Percentiles rank a stretch among this genome's conserved stretches.
Evolutionary conservation across 1,140 invertebrate genomes (phyloP).

Genomic region (Planococcus citri): DNA sequence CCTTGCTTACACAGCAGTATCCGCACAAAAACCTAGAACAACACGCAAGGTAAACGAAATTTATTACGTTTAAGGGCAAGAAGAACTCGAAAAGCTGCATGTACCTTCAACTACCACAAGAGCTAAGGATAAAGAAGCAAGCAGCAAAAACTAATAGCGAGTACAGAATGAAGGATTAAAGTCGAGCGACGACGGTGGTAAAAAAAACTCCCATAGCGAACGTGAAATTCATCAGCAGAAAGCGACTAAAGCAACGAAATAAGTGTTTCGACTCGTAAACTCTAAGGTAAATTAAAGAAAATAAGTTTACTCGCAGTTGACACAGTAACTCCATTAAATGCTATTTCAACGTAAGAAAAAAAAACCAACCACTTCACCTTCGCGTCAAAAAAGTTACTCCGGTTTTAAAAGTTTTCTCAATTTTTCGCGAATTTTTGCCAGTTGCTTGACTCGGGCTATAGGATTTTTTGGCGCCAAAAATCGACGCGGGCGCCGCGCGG

Average conservation of each 20-base stretch:
- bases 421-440: too few relatives aligned
- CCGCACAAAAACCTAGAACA: too few relatives aligned
- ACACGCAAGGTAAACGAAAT: too few relatives aligned
- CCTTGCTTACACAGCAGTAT: too few relatives aligned
- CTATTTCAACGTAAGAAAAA: background rate
- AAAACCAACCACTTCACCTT: too few relatives aligned
- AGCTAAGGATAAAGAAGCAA: background rate
- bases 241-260: background rate
- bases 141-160: background rate
- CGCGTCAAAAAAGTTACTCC: too few relatives aligned
- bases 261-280: background rate
- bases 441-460: too few relatives aligned
- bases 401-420: too few relatives aligned
- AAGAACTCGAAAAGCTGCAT: too few relatives aligned
- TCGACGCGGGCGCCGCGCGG: background rate
- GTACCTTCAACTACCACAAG: too few relatives aligned
- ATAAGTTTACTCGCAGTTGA: slow-evolving; percentile 3
- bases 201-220: background rate
- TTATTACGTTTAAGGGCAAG: too few relatives aligned
- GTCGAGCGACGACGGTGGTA: background rate
- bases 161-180: background rate
- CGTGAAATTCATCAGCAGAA: background rate
- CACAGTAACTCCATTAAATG: background rate
- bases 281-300: background rate
- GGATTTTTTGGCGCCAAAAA: background rate